phyloP scores from a whole-genome alignment of 2,113 vertebrate genomes.

The Saccopteryx bilineata region DNA sequence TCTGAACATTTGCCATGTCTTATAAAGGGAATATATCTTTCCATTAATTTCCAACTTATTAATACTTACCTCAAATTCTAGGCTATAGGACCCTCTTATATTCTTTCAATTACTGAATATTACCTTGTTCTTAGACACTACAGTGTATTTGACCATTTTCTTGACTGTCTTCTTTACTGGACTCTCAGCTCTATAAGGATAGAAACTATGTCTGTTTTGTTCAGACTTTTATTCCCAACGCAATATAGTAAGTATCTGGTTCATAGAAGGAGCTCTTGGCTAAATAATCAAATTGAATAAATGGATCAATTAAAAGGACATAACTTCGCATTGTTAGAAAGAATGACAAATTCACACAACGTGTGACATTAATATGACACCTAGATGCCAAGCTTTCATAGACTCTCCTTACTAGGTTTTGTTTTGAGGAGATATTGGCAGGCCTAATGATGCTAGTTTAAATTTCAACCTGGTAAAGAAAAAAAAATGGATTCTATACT shows the following conservation, averaged over 20 bases:
- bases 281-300: not conserved
- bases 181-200: not conserved
- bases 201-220: not conserved
- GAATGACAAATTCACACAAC: not conserved
- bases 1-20: not conserved
- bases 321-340: not conserved
- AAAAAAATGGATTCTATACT: not conserved
- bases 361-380: not conserved
- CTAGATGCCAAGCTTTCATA: not conserved
- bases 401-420: not conserved
- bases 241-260: conserved; percentile 27
- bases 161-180: not conserved
- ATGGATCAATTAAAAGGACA: not conserved
- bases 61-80: not conserved
- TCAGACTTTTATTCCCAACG: not conserved
- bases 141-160: not conserved
- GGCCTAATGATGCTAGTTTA: conserved; percentile 8
- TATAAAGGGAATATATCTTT: not conserved
- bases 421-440: conserved; percentile 18
- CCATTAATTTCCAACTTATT: not conserved
- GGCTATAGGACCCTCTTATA: not conserved
- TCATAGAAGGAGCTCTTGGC: not conserved
- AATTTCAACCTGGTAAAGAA: conserved; percentile 40
- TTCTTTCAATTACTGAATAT: not conserved
- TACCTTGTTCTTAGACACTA: not conserved